These are phyloP conservation scores for Sarcophaga caerulescens DNA, from an alignment of 2,888 invertebrate species.

Conservation along the genomic window DNA sequence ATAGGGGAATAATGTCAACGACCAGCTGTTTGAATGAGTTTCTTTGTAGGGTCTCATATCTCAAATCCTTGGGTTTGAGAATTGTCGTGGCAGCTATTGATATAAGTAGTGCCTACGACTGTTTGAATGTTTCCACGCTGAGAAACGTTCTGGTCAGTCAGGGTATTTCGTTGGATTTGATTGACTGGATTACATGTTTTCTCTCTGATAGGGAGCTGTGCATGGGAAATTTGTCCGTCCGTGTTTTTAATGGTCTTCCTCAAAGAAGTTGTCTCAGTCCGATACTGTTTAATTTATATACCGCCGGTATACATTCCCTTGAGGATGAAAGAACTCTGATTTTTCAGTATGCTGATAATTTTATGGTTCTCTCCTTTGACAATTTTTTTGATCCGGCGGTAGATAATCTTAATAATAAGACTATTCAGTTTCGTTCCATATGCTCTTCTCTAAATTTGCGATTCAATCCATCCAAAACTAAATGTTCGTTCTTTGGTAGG, in stretches of 20 bases:
- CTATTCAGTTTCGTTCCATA: neutral
- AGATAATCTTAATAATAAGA: neutral
- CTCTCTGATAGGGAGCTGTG: conserved; percentile 5
- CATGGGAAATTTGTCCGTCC: conserved; percentile 11
- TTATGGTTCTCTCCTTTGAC: neutral
- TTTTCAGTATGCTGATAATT: conserved; percentile 35
- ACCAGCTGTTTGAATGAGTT: conserved; percentile 15
- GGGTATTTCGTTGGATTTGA: neutral
- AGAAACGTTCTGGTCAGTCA: neutral
- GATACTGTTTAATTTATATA: conserved; percentile 26
- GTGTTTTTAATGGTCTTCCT: conserved; percentile 16
- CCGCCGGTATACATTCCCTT: neutral
- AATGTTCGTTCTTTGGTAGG: neutral
- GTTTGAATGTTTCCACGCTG: neutral
- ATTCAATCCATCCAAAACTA: neutral
- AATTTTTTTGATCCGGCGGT: neutral
- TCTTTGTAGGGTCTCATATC: neutral
- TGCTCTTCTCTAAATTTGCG: neutral
- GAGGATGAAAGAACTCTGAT: neutral
- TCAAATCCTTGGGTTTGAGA: conserved; percentile 1
- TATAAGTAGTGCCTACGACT: conserved; percentile 22
- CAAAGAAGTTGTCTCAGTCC: conserved; percentile 24
- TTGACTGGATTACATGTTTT: conserved; percentile 8
- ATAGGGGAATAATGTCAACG: conserved; percentile 4
- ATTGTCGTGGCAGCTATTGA: neutral